Base-by-base conservation (phyloP, 2,113 vertebrate genomes). In the Zapus hudsonius region DNA sequence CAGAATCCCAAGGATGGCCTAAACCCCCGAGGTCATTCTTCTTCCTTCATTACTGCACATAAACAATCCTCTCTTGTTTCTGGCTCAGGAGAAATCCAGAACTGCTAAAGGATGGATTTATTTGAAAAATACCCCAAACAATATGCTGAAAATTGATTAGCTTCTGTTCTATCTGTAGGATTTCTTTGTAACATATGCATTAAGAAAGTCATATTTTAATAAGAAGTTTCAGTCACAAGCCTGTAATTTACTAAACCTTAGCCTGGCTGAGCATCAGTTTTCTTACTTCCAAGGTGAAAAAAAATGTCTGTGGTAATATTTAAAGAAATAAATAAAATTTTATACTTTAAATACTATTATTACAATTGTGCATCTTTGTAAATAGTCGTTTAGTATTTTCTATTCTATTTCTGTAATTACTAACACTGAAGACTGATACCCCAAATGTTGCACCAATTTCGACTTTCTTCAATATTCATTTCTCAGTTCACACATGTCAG, bases 161-260 rank as follows among this genome's bases (percentile, higher is more conserved):
- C 20, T 78, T 82, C 70, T 89, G 40, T 40, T 36, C 80, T 66
- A 33, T 40, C 72, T 27, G 23, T 19, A 87, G 38, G 72, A 57
- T 85, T 95, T 78, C 52, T 79, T 15, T 69, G n/a, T 64, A 90
- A 67, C 33, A 66, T 40, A 66, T 57, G 67, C 38, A 29, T 52
- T 87, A 90, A 78, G 42, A 90, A 93, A 84, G 63, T 84, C 44
- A 69, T 78, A 90, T 73, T 84, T 96, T 90, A 89, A 52, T 84
- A 74, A 83, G 85, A 76, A 27, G 64, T 52, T 88, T 31, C 52
- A 59, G 40, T 52, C 75, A 94, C 36, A 64, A 40, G 27, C 81
- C 40, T 72, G 0, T 72, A 82, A 83, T 86, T 85, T 72, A 91
- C 67, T 42, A 72, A 91, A 80, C 40, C 19, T 1, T 13, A 36